These are phyloP conservation scores for Poeciliopsis infans DNA, from an alignment of 2,797 vertebrate genomes.

Conservation along the genomic window DNA sequence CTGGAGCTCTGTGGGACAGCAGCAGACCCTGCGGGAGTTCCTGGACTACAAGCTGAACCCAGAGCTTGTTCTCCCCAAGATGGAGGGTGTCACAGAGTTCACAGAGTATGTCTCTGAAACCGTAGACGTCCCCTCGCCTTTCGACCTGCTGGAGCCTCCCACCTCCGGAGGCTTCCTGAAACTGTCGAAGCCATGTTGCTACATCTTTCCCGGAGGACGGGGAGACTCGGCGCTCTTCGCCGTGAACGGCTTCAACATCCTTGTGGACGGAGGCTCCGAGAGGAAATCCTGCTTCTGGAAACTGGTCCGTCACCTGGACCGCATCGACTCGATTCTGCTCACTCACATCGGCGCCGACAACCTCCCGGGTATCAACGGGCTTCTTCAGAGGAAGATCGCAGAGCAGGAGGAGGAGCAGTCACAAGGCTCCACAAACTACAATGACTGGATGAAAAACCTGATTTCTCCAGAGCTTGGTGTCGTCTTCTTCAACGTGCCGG, in stretches of 20 bases:
- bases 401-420: constrained; percentile 96
- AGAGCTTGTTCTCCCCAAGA: constrained; percentile 87
- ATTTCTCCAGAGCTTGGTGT: constrained; percentile 98
- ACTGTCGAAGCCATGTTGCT: constrained; percentile 98
- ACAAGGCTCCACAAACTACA: constrained; percentile 91
- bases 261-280: constrained; percentile 97
- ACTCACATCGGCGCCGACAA: constrained; percentile 99
- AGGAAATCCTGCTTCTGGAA: constrained; percentile 99
- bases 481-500: constrained; percentile 97
- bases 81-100: constrained; percentile 97
- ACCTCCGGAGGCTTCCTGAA: constrained; percentile 98
- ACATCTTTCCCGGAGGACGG: constrained; percentile 96
- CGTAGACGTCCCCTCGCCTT: constrained; percentile 95
- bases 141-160: constrained; percentile 96
- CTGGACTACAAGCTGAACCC: constrained; percentile 92
- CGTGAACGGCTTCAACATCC: constrained; percentile 97
- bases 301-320: constrained; percentile 95
- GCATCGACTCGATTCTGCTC: constrained; percentile 94
- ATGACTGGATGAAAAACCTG: constrained; percentile 97
- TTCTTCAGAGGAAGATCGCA: constrained; percentile 96
- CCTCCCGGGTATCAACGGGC: constrained; percentile 96
- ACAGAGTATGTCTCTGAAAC: constrained; percentile 98
- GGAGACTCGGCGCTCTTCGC: constrained; percentile 98
- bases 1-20: constrained; percentile 90
- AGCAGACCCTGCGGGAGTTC: constrained; percentile 80